These are phyloP conservation scores for Aptenodytes forsteri DNA, from an alignment of 2,113 vertebrate species.

Conservation along the genomic window DNA sequence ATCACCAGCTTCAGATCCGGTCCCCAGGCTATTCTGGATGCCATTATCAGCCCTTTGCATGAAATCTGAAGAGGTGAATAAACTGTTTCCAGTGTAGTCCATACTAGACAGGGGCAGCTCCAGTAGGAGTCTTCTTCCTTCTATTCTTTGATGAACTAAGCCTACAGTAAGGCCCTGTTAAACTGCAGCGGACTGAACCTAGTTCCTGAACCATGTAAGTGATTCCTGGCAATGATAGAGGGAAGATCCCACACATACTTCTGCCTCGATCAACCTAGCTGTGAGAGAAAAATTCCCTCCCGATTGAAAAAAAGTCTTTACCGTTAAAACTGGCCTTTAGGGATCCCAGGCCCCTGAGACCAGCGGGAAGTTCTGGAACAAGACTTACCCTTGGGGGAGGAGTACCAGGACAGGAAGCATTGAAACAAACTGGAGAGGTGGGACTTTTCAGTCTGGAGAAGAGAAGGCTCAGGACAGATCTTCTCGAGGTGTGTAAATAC, in stretches of 20 bases:
- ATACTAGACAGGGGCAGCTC: background rate
- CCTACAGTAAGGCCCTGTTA: background rate
- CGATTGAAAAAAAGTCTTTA: background rate
- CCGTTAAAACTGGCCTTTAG: background rate
- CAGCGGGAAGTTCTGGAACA: background rate
- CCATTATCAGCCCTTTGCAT: background rate
- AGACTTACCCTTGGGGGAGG: background rate
- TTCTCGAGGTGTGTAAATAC: background rate
- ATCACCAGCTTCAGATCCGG: background rate
- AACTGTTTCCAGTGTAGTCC: background rate
- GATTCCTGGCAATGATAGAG: background rate
- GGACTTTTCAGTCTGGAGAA: background rate
- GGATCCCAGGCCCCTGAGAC: background rate
- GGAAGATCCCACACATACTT: background rate
- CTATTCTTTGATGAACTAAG: background rate
- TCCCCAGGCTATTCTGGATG: background rate
- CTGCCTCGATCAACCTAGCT: background rate
- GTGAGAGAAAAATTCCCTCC: background rate
- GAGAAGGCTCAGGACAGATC: background rate
- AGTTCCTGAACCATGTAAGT: background rate
- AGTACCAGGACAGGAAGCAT: background rate
- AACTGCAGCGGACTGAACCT: background rate
- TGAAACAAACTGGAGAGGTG: background rate
- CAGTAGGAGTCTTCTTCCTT: background rate
- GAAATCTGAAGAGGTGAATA: background rate